Conservation (phyloP, 2,113 vertebrate genomes). For the Anser cygnoides region DNA sequence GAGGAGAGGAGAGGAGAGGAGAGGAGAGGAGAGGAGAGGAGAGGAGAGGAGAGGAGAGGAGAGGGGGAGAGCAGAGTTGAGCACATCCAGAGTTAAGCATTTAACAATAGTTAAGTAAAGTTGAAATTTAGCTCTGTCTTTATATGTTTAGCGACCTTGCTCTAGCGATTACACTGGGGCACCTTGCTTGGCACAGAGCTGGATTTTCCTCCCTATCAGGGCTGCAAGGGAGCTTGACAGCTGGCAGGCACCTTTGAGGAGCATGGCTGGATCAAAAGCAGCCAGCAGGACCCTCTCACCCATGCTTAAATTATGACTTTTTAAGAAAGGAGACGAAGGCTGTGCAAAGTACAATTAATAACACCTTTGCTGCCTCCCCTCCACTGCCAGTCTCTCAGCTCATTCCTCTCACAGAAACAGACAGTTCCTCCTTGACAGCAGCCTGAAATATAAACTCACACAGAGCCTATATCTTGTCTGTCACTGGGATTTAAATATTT, state of each 20-base stretch:
- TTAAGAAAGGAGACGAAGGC: background rate
- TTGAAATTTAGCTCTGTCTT: background rate
- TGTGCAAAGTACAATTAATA: background rate
- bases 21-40: background rate
- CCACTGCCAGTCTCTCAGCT: background rate
- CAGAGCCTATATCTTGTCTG: slow-evolving; percentile 23
- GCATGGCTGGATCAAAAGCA: background rate
- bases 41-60: background rate
- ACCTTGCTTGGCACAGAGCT: background rate
- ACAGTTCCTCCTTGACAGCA: background rate
- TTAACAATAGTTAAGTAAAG: background rate
- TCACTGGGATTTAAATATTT: slow-evolving; percentile 44
- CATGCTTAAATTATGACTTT: background rate
- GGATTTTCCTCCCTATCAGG: background rate
- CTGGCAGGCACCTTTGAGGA: background rate
- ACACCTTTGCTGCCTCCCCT: background rate
- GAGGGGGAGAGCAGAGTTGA: background rate
- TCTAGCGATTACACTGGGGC: fast-evolving
- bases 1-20: background rate
- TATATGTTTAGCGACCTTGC: background rate
- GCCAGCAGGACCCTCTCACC: background rate
- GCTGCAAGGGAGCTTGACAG: background rate
- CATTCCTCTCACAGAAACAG: background rate
- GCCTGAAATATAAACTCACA: slow-evolving; percentile 8
- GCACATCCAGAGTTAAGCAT: background rate